phyloP scores from a whole-genome alignment of 37 sponge, comb jelly and placozoan genomes.

The Axinella damicornis region DNA sequence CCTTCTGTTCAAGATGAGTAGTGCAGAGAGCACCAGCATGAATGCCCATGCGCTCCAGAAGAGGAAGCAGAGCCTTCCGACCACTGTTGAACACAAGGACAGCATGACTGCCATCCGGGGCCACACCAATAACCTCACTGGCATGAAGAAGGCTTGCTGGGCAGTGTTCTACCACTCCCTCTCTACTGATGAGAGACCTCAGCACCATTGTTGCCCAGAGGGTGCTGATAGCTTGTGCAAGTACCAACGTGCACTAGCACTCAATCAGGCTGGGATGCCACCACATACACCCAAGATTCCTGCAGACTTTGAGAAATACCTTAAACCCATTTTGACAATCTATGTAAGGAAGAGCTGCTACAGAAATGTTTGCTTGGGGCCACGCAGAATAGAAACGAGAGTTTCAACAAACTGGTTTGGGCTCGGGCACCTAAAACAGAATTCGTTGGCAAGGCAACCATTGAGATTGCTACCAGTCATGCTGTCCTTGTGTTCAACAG shows the following conservation, averaged over 20 bases:
- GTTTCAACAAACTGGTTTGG: constrained; percentile 13
- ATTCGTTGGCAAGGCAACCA: background rate
- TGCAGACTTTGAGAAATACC: constrained; percentile 16
- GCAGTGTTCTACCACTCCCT: constrained; percentile 43
- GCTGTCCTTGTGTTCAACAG: too few species aligned
- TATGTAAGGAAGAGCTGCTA: constrained; percentile 30
- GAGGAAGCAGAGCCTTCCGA: constrained; percentile 22
- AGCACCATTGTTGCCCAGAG: constrained; percentile 31
- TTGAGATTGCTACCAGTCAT: constrained; percentile 8
- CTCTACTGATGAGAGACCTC: constrained; percentile 40
- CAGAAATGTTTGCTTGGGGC: constrained; percentile 10
- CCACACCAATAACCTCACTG: constrained; percentile 15
- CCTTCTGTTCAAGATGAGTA: background rate
- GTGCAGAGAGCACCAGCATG: constrained; percentile 19
- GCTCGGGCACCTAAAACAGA: constrained; percentile 4
- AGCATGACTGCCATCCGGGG: constrained; percentile 42
- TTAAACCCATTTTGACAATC: constrained; percentile 16
- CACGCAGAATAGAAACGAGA: constrained; percentile 12
- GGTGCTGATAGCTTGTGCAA: constrained; percentile 35
- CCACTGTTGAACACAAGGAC: too few species aligned
- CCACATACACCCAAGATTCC: constrained; percentile 20
- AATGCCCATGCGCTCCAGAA: constrained; percentile 13
- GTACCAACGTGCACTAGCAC: constrained; percentile 35
- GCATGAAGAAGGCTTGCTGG: constrained; percentile 44
- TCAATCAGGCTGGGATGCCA: constrained; percentile 1